Evolutionary conservation across 1,140 invertebrate species (phyloP), one percentile per base, ranked within the genome.

Genomic region (Cecropterus lyciades): DNA sequence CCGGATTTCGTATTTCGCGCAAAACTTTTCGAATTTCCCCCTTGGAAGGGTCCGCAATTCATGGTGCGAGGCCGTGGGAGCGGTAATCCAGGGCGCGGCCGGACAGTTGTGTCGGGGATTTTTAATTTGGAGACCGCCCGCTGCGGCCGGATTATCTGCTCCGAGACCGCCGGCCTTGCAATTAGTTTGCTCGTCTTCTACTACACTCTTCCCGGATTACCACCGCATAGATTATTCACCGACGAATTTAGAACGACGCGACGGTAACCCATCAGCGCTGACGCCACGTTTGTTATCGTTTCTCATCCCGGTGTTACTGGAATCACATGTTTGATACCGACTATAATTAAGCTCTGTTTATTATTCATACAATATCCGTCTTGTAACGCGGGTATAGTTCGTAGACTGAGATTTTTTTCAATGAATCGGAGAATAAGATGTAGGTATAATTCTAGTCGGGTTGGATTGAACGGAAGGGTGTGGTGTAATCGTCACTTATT

Each of bases 111-210:
- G 77, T 79, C 70, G 78, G 84, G 79, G 83, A 73, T 87, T 89
- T 89, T 91, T 91, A 88, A 91, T 88, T 91, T 87, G 77, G 71
- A 77, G 77, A 73, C 83, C 84, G 78, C 87, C 87, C 75, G 85
- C 87, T 87, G 88, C 73, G 86, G 82, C 77, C 78, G 85, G 88
- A 89, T 91, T 91, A 91, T 81, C 85, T 76, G 75, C 70, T 40
- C 45, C 11, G 30, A 30, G 45, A 46, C 57, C 27, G 45, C 72
- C 76, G 73, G 67, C 75, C 65, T 80, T 60, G 84, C 85, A 91
- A 91, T 91, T 91, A 91, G 88, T 85, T 75, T 66, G 83, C 72
- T 79, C 72, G 73, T 67, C 30, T 48, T 49, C 42, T 60, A 0
- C 27, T 17, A 37, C 64, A 68, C 70, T 77, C 70, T 73, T 66